Base-by-base conservation (phyloP, 2,113 vertebrate genomes). In the Hassar affinis region DNA sequence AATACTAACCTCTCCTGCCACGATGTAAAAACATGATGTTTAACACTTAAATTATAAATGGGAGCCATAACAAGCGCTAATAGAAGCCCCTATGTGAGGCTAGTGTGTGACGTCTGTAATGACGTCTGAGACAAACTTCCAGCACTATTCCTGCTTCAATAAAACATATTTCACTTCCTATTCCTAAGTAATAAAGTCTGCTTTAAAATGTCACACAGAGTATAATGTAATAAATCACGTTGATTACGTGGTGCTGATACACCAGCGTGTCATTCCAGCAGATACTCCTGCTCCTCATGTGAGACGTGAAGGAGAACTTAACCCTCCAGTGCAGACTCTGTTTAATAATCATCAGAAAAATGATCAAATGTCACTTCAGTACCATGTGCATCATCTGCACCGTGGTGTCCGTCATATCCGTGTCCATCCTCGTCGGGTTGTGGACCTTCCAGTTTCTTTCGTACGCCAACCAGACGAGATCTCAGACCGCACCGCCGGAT, bases 381-480 rank as follows among this genome's bases (percentile, higher is more conserved):
- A 94, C 91, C 87, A 66, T 96, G 84, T 95, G 93, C 64, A 59
- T 95, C 0, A 78, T 92, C 54, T 92, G 79, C 64, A 82, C 94
- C 0, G 2, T 96, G 8, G 88, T 98, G 75, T 92, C 86, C 0
- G 0, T 95, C 66, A 92, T 89, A 0, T 94, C 96, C 0, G 33
- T 95, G 30, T 91, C 92, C 82, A 96, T 95, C 84, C 95, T 98
- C 83, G 86, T 97, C 0, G 93, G 95, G 0, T 89, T 98, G 78
- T 95, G 93, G 93, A 91, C 89, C 3, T 71, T 69, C 59, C 85
- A 87, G 78, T 62, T 88, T 25, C 38, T 68, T 20, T 47, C 45
- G 0, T 17, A 30, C 35, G 10, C 6, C 1, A 6, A 54, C 7
- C 30, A 27, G 1, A 49, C 72, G 9, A 42, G 61, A 33, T 4